Evolutionary conservation across 2,797 vertebrate genomes (phyloP).

Genomic region (Poeciliopsis presidionis): DNA sequence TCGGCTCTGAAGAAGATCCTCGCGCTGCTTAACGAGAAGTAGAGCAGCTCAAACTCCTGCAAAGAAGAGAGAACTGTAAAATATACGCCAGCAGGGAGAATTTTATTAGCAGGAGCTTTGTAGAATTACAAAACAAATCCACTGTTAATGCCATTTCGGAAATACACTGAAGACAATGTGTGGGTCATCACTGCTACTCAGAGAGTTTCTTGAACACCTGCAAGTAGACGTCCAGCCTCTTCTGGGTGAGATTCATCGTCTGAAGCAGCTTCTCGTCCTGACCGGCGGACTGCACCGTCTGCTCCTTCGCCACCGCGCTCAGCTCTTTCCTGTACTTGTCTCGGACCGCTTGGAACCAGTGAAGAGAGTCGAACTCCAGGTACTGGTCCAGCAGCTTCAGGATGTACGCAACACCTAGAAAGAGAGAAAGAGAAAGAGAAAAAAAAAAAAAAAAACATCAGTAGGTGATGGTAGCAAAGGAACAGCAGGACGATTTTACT

Average conservation of each 20-base stretch:
- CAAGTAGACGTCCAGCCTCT: conserved; percentile 92
- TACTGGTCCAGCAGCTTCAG: conserved; percentile 98
- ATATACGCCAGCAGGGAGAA: neutral
- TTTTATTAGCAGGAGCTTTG: neutral
- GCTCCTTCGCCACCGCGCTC: conserved; percentile 92
- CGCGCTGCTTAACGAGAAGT: conserved; percentile 98
- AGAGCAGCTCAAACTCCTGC: conserved; percentile 97
- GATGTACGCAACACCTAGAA: conserved; percentile 95
- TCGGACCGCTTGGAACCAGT: conserved; percentile 98
- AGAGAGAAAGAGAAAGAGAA: neutral
- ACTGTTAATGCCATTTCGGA: neutral
- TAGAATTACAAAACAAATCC: neutral
- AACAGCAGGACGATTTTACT: no score
- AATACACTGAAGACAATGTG: neutral
- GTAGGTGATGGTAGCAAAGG: neutral
- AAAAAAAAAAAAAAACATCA: neutral
- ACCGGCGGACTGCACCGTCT: conserved; percentile 88
- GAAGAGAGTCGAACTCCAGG: conserved; percentile 97
- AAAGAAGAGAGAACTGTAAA: conserved; percentile 21
- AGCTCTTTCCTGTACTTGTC: conserved; percentile 97
- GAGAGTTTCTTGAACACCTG: conserved; percentile 80
- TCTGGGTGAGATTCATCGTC: conserved; percentile 99
- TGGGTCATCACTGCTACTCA: neutral
- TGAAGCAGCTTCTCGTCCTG: conserved; percentile 97
- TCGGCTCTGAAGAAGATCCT: conserved; percentile 99